Evolutionary conservation across 2,888 invertebrate genomes (phyloP).

Genomic region (Rhagonycha fulva): DNA sequence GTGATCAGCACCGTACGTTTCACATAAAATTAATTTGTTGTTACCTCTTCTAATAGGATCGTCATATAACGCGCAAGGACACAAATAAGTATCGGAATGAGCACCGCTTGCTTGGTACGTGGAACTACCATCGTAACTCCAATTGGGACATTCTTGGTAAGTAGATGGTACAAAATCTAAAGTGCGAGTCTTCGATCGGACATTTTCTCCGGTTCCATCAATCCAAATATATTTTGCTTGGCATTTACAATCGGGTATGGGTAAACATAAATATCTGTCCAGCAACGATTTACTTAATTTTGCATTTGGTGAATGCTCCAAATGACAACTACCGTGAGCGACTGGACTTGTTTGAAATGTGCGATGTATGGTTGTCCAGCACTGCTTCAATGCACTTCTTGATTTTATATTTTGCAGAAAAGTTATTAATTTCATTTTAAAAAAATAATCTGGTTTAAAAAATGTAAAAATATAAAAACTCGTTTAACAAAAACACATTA

Average conservation of each 20-base stretch:
- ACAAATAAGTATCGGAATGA: constrained; percentile 74
- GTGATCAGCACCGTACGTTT: constrained; percentile 70
- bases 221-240: constrained; percentile 77
- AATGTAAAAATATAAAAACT: not conserved
- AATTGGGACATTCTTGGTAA: constrained; percentile 67
- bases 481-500: not conserved
- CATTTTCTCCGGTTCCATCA: constrained; percentile 72
- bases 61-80: constrained; percentile 77
- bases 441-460: not conserved
- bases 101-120: constrained; percentile 67
- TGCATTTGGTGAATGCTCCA: constrained; percentile 44
- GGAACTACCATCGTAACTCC: constrained; percentile 78
- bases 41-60: constrained; percentile 80
- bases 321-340: constrained; percentile 24
- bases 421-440: not conserved
- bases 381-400: not conserved
- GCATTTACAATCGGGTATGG: constrained; percentile 62
- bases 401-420: not conserved
- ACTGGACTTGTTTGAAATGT: not conserved
- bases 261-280: constrained; percentile 62
- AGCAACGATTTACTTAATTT: constrained; percentile 57
- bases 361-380: not conserved
- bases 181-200: constrained; percentile 72
- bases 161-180: constrained; percentile 65
- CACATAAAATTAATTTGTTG: constrained; percentile 76